These are phyloP conservation scores for Ammodramus savannarum DNA, from an alignment of 2,113 vertebrate species.

Conservation along the genomic window DNA sequence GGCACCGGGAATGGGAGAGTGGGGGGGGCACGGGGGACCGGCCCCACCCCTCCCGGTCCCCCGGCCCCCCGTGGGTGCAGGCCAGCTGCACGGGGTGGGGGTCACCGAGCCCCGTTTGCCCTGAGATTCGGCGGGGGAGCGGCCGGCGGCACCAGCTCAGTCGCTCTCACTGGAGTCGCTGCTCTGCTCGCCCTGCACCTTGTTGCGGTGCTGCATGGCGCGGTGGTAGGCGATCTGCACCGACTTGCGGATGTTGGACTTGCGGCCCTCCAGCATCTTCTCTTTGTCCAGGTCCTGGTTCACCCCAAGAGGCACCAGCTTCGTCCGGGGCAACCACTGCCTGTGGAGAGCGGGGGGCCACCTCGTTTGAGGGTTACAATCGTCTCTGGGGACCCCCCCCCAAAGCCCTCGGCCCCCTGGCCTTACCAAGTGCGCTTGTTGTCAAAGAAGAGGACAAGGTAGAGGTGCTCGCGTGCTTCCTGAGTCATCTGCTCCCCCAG, in stretches of 20 bases:
- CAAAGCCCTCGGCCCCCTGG: background rate
- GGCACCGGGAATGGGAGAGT: background rate
- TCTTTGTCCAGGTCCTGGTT: slow-evolving; percentile 98
- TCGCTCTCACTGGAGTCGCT: slow-evolving; percentile 96
- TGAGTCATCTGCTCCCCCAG: slow-evolving; percentile 98
- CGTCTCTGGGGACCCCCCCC: background rate
- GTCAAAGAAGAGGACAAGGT: slow-evolving; percentile 98
- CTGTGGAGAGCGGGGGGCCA: slow-evolving; percentile 61
- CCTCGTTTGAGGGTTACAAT: slow-evolving; percentile 35
- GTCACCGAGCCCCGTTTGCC: slow-evolving; percentile 70
- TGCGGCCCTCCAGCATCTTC: slow-evolving; percentile 97
- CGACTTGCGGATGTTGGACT: slow-evolving; percentile 98
- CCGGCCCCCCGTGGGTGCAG: slow-evolving; percentile 51
- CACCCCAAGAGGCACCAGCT: slow-evolving; percentile 93
- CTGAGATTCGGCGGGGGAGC: slow-evolving; percentile 63
- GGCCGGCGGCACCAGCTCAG: slow-evolving; percentile 45
- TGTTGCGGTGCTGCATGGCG: slow-evolving; percentile 98
- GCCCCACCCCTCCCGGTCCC: background rate
- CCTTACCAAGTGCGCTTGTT: slow-evolving; percentile 98
- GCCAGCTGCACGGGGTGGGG: slow-evolving; percentile 71
- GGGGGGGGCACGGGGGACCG: background rate
- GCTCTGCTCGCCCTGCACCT: slow-evolving; percentile 97
- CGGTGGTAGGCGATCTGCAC: slow-evolving; percentile 97
- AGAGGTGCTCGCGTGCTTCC: slow-evolving; percentile 97
- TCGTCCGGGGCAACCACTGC: slow-evolving; percentile 98